A percentile compares a stretch with the other conserved stretches of the same genome.
Conservation (phyloP, 2,113 vertebrate species). For the Stictonetta naevosa region DNA sequence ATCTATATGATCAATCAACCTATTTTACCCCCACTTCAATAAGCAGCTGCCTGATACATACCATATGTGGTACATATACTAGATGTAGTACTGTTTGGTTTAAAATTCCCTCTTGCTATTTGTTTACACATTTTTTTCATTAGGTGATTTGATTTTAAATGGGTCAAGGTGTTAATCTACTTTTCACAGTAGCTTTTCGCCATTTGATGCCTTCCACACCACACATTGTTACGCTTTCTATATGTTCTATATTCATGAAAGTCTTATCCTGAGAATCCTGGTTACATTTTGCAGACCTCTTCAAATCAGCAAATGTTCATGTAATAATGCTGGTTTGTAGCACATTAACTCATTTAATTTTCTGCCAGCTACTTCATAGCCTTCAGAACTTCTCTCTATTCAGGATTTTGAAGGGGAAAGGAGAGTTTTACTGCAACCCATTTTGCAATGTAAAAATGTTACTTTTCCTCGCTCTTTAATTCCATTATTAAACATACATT, state of each 20-base stretch:
- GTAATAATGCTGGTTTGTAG: background rate
- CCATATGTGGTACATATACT: conserved; percentile 37
- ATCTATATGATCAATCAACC: background rate
- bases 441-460: background rate
- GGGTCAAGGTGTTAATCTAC: background rate
- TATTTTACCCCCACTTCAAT: background rate
- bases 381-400: background rate
- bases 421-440: background rate
- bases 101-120: background rate
- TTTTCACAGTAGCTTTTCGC: background rate
- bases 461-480: background rate
- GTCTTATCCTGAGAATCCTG: background rate
- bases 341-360: background rate
- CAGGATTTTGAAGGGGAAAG: background rate
- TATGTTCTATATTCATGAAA: background rate
- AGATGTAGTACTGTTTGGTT: background rate
- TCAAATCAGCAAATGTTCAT: background rate
- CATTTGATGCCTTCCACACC: background rate
- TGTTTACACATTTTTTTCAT: background rate
- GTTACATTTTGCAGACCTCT: background rate
- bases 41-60: background rate
- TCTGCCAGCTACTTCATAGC: background rate
- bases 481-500: background rate
- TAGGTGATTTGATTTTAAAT: background rate
- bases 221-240: fast-evolving